Percentiles rank a stretch among this genome's conserved stretches.
Conservation (phyloP, 2,113 vertebrate genomes). For the Takifugu flavidus region DNA sequence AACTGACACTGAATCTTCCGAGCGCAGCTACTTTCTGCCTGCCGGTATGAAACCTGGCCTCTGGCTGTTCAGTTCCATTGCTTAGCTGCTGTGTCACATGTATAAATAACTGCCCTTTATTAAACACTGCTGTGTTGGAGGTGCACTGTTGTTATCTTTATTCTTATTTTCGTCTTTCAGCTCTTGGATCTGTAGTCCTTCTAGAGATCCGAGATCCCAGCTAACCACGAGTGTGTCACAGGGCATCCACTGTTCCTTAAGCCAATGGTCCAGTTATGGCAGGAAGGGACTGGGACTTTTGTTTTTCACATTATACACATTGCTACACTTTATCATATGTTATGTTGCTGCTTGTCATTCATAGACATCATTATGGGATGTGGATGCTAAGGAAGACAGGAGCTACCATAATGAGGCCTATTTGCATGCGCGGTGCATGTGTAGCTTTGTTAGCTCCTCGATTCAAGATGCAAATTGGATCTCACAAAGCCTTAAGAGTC, state of each 20-base stretch:
- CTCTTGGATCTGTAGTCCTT: background rate
- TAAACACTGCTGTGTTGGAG: background rate
- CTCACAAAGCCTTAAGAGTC: constrained; percentile 44
- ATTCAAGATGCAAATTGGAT: constrained; percentile 61
- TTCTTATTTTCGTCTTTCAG: constrained; percentile 6
- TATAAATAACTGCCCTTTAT: constrained; percentile 11
- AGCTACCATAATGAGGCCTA: constrained; percentile 50
- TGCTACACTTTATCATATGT: constrained; percentile 46
- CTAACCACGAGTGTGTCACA: constrained; percentile 7
- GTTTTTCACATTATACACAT: constrained; percentile 34
- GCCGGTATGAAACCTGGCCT: background rate
- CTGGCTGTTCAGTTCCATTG: background rate
- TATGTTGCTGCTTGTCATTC: constrained; percentile 43
- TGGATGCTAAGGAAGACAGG: constrained; percentile 29
- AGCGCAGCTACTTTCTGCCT: background rate
- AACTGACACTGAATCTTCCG: too few relatives aligned
- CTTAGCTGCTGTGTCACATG: background rate
- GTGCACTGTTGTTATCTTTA: too few relatives aligned
- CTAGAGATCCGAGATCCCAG: background rate
- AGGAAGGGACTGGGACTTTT: constrained; percentile 44
- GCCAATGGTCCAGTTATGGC: constrained; percentile 4
- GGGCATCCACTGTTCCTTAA: constrained; percentile 10
- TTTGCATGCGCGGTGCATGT: constrained; percentile 44
- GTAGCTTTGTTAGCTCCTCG: constrained; percentile 38
- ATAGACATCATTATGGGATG: constrained; percentile 38